Evolutionary conservation across 2,113 vertebrate species (phyloP).

Genomic region (Reinhardtius hippoglossoides): DNA sequence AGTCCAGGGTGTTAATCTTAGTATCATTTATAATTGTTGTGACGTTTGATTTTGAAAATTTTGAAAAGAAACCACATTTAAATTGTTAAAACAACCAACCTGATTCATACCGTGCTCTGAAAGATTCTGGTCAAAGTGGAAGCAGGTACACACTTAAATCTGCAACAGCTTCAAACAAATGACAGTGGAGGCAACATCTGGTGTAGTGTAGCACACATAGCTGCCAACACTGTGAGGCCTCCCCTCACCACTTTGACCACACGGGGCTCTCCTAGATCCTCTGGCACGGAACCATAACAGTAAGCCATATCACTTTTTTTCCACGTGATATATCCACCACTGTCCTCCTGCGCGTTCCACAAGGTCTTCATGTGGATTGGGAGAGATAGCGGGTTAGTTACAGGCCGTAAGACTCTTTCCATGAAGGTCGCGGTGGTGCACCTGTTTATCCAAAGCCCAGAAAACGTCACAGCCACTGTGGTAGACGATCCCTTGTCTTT

Average conservation of each 20-base stretch:
- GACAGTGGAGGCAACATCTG: slow-evolving; percentile 54
- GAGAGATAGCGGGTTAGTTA: slow-evolving; percentile 56
- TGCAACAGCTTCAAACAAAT: slow-evolving; percentile 42
- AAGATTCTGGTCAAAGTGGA: neutral
- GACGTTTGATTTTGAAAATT: slow-evolving; percentile 1
- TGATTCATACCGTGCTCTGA: neutral
- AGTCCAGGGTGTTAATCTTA: neutral
- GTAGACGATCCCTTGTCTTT: slow-evolving; percentile 56
- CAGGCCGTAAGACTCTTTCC: slow-evolving; percentile 54
- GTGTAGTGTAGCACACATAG: slow-evolving; percentile 29
- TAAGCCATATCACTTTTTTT: slow-evolving; percentile 52
- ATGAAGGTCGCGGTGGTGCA: slow-evolving; percentile 64
- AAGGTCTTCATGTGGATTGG: slow-evolving; percentile 66
- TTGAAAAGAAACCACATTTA: neutral
- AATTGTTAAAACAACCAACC: neutral
- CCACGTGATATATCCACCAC: slow-evolving; percentile 49
- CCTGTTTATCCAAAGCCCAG: slow-evolving; percentile 70
- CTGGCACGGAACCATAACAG: slow-evolving; percentile 56
- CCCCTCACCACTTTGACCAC: slow-evolving; percentile 71
- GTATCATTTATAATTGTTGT: neutral
- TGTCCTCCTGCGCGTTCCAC: slow-evolving; percentile 43
- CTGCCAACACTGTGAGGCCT: slow-evolving; percentile 67
- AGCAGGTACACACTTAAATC: slow-evolving; percentile 46
- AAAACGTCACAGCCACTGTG: slow-evolving; percentile 56
- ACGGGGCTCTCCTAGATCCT: slow-evolving; percentile 60